Evolutionary conservation across 2,888 invertebrate genomes (phyloP).

Genomic region (Rotaria macrura): DNA sequence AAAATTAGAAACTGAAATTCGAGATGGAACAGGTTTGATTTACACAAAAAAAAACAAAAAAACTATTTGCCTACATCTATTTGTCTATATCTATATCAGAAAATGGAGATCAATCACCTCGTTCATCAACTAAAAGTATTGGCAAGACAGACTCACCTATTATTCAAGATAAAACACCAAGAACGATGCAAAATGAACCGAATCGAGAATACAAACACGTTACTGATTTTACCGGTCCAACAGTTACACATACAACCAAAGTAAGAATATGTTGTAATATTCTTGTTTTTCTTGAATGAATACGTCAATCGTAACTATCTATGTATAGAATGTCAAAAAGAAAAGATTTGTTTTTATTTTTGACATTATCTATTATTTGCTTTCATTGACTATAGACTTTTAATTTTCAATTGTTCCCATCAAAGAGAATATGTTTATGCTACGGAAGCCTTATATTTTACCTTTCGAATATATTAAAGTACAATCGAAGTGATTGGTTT

Average conservation of each 20-base stretch:
- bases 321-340: background rate
- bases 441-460: background rate
- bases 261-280: background rate
- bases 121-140: background rate
- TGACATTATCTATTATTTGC: slow-evolving; percentile 2
- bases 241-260: background rate
- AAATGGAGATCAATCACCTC: background rate
- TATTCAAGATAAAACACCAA: background rate
- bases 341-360: background rate
- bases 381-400: background rate
- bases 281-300: background rate
- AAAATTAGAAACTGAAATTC: background rate
- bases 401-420: background rate
- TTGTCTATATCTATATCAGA: background rate
- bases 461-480: background rate
- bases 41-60: background rate
- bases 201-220: background rate
- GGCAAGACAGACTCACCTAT: background rate
- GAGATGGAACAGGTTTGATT: background rate
- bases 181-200: background rate
- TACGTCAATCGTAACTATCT: background rate
- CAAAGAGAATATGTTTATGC: background rate
- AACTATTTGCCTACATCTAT: no score
- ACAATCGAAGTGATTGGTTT: background rate
- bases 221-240: slow-evolving; percentile 5